A percentile compares a stretch with the other conserved stretches of the same genome.
phyloP scores from a whole-genome alignment of 92 coral and sea anemone genomes.

The Scolanthus callimorphus region DNA sequence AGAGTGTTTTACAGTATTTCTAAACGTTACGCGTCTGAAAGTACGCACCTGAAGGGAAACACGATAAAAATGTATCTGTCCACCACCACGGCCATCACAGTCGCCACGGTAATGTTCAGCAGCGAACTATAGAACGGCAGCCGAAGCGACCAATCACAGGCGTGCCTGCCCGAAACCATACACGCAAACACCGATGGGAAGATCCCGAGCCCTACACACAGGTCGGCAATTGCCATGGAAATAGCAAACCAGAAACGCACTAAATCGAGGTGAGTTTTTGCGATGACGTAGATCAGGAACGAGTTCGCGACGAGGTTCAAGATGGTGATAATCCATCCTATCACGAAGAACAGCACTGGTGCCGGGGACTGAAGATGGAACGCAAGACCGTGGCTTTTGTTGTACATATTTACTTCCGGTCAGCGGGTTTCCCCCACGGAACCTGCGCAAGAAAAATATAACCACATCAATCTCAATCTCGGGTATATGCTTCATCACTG shows the following conservation, averaged over 20 bases:
- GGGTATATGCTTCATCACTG: no score
- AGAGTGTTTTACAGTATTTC: no score
- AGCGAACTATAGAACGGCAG: not conserved
- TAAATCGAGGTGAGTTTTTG: not conserved
- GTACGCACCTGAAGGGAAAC: constrained; percentile 3
- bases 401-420: no score
- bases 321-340: not conserved
- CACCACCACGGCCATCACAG: not conserved
- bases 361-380: not conserved
- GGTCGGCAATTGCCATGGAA: not conserved
- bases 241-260: not conserved
- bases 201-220: constrained; percentile 1
- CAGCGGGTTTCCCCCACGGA: no score
- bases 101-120: not conserved
- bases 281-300: not conserved
- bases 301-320: not conserved
- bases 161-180: not conserved
- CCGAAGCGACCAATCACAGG: not conserved
- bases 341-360: not conserved
- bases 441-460: no score
- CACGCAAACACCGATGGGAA: constrained; percentile 2
- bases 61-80: not conserved
- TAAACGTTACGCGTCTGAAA: no score
- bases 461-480: no score
- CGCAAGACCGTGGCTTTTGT: not conserved